Conservation (phyloP, 2,888 invertebrate genomes). For the Agrotis puta region DNA sequence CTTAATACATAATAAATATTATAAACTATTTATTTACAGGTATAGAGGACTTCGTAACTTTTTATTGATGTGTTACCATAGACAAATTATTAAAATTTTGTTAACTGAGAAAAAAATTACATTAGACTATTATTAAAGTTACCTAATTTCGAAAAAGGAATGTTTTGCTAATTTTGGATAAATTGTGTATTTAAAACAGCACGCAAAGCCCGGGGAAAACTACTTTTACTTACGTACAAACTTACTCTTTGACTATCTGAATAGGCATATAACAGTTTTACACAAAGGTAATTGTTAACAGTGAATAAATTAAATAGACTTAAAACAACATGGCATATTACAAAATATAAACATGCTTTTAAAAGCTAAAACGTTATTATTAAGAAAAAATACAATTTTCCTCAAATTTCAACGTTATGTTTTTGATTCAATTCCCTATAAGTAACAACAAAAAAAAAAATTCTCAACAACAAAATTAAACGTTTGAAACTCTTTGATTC, state of each 20-base stretch:
- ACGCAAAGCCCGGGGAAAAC: background rate
- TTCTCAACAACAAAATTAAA: constrained; percentile 46
- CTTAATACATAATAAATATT: constrained; percentile 48
- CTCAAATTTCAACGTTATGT: constrained; percentile 9
- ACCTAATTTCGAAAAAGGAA: constrained; percentile 18
- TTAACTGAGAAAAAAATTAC: background rate
- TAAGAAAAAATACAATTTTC: constrained; percentile 14
- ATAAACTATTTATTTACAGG: constrained; percentile 53
- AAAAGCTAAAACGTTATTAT: background rate
- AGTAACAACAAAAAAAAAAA: constrained; percentile 35
- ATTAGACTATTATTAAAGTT: constrained; percentile 14
- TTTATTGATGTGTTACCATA: constrained; percentile 19
- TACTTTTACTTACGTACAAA: background rate
- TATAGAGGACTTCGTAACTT: constrained; percentile 23
- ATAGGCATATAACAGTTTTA: constrained; percentile 13
- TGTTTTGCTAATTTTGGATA: constrained; percentile 1
- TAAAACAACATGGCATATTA: constrained; percentile 40
- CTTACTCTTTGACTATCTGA: constrained; percentile 1
- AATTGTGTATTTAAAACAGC: constrained; percentile 1
- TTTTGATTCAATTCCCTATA: constrained; percentile 27
- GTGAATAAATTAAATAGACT: constrained; percentile 26
- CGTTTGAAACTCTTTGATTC: constrained; percentile 56
- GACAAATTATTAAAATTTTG: no score
- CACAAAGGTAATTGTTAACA: constrained; percentile 22
- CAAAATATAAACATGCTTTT: background rate